Base-by-base conservation (phyloP, 2,888 invertebrate species). In the Ochropleura leucogaster region DNA sequence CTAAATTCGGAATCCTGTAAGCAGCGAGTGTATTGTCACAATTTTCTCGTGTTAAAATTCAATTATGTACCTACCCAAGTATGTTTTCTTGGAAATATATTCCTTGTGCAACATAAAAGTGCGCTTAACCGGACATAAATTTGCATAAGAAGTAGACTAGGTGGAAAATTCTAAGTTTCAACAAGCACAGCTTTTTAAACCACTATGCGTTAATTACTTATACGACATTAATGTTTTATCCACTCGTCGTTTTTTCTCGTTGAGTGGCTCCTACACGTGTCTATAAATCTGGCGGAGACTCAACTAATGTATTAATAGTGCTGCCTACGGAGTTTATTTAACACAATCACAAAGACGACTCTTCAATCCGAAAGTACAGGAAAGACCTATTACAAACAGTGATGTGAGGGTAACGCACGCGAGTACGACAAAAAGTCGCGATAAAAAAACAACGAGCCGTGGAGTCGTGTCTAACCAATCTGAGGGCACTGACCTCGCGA, bases 381-480 rank as follows among this genome's bases (percentile, higher is more conserved):
- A 86, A 85, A 82, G 77, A 75, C 84, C 75, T 83, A 84, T 78
- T 81, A 80, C 73, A 84, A 82, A 85, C 79, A 79, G 69, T 76
- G 83, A 80, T 83, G 77, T 79, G 93, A 89, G 95, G 93, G 94
- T 95, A 95, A 95, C 90, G 94, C 93, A 94, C 96, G 95, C 91
- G 85, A 87, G 80, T 87, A 79, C 90, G 89, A 93, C 93, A 95
- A 95, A 95, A 95, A 94, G 88, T 86, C 86, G 89, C 88, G 87
- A 79, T 77, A 77, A 78, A 80, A 93, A 95, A 94, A 94, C 93
- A 91, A 88, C 87, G 83, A 85, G 88, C 65, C 73, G 87, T 86
- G 88, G 69, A 84, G 85, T 91, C 92, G 91, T 92, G 93, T 92
- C 93, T 93, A 94, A 93, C 93, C 91, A 93, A 94, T 93, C 90